Base-by-base conservation (phyloP, 2,797 vertebrate genomes). In the Heterohyrax brucei region DNA sequence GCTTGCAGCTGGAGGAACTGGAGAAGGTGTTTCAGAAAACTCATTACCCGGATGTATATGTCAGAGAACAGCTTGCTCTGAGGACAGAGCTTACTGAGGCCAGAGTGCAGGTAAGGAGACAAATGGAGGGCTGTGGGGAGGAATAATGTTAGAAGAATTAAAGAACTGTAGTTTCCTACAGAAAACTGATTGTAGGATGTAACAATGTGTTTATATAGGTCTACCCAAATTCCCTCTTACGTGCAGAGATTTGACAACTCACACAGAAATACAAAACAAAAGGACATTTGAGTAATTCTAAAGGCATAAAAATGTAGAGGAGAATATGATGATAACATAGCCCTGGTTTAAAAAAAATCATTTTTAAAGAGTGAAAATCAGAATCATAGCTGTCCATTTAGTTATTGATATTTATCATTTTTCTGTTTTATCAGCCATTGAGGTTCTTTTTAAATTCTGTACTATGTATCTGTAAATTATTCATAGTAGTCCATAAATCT, bases 1-100 rank as follows among this genome's bases (percentile, higher is more conserved):
- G 99, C 98, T 98, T 99, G 95, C 99, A 99, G 98, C 98, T 99
- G 91, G 99, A 99, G 96, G 99, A 99, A 96, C 98, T 99, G 91
- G 99, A 99, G 98, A 99, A 99, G 95, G 99, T 99, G 39, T 99
- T 99, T 97, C 99, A 99, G 99, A 99, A 99, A 97, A 99, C 99
- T 0, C 99, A 99, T 97, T 99, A 99, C 61, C 99, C 99, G 0
- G 99, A 99, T 97, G 99, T 99, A 18, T 99, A 99, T 39, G 99
- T 99, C 91, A 98, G 99, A 97, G 99, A 99, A 94, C 99, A 99
- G 98, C 99, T 99, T 93, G 99, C 99, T 96, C 99, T 99, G 98
- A 99, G 99, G 97, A 99, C 99, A 33, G 99, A 99, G 95, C 98
- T 99, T 73, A 99, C 99, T 0, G 99, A 99, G 98, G 99, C 99